Base-by-base conservation (phyloP, 1,140 invertebrate species). In the Anastatus disparis region DNA sequence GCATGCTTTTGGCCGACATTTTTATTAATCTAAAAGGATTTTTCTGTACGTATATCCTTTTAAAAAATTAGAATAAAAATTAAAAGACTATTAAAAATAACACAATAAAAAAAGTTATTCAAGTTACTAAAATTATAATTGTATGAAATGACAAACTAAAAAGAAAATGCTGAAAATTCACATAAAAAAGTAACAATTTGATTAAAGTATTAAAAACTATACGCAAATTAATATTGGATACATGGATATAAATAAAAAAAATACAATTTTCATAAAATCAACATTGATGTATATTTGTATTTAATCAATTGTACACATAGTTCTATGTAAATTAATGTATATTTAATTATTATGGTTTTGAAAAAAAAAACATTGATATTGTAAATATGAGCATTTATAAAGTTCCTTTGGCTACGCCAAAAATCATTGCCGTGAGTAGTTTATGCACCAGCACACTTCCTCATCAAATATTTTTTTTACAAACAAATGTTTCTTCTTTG, bases 221-320 rank as follows among this genome's bases (percentile, higher is more conserved):
- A n/a, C n/a, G n/a, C n/a, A n/a, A n/a, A n/a, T n/a, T n/a, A n/a
- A n/a, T n/a, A n/a, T n/a, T n/a, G n/a, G n/a, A n/a, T n/a, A n/a
- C n/a, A n/a, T n/a, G 15, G 52, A 31, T 31, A 55, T 55, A 31
- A 55, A 55, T 55, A 55, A 17, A 13, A 3, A 7, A 55, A 29
- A 35, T 55, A 29, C 27, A 2, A 55, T 55, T 55, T 55, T n/a
- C 29, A 29, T n/a, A 35, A 17, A 53, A 55, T 31, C 29, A 55
- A 55, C 52, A 55, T 55, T 8, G 15, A 13, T n/a, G 2, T 26
- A 29, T 27, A 55, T 27, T 55, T 55, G 15, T 6, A 35, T 31
- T 53, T 27, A 31, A 35, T 29, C 20, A 44, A 35, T 6, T 35
- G 50, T 15, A 15, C 12, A 2, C 31, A 17, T 6, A 26, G 26